Percentiles rank a stretch among this genome's conserved stretches.
Evolutionary conservation across 2,888 invertebrate genomes (phyloP).

Genomic region (Chrysodeixis includens): DNA sequence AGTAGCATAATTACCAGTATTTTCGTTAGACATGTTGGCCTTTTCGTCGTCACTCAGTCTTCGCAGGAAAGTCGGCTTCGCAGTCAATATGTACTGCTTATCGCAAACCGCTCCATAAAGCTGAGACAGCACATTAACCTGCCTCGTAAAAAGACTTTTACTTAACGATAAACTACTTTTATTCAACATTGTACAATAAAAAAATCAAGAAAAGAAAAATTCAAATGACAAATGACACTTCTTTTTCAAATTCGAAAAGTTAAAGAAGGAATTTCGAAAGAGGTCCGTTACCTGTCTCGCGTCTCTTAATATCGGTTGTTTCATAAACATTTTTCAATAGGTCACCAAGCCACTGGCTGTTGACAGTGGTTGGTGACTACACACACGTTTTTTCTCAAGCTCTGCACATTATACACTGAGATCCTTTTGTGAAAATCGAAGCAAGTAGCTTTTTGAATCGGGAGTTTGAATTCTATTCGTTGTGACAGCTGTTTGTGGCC

Average conservation of each 20-base stretch:
- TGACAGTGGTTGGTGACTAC: no score
- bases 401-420: no score
- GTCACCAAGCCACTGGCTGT: not conserved
- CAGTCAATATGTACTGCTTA: slow-evolving; percentile 16
- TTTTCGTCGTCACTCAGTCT: not conserved
- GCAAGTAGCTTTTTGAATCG: no score
- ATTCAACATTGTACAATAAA: not conserved
- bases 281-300: not conserved
- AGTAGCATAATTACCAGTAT: not conserved
- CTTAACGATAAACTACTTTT: not conserved
- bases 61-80: slow-evolving; percentile 3
- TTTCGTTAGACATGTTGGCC: not conserved
- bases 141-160: slow-evolving; percentile 10
- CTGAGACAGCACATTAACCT: slow-evolving; percentile 24
- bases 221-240: not conserved
- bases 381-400: no score
- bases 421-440: no score
- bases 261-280: not conserved
- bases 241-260: not conserved
- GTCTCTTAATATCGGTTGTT: not conserved
- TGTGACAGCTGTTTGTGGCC: no score
- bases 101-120: slow-evolving; percentile 27
- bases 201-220: not conserved
- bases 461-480: no score
- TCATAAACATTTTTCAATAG: not conserved